These are phyloP conservation scores for Glaucomys volans DNA, from an alignment of 2,113 vertebrate genomes.

Conservation along the genomic window DNA sequence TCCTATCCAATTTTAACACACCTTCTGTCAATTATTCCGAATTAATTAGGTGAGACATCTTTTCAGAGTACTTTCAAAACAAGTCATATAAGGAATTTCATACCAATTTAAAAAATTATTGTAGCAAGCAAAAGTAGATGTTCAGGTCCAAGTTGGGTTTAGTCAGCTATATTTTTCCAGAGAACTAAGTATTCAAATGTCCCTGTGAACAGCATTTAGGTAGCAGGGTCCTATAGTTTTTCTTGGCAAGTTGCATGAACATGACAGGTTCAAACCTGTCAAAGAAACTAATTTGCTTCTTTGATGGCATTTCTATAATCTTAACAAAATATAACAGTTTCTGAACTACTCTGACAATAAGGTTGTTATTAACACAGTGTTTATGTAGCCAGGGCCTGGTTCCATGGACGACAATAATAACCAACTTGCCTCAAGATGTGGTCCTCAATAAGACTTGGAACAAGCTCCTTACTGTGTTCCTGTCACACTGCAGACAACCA, in stretches of 20 bases:
- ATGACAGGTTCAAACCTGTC: constrained; percentile 1
- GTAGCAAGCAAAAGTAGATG: constrained; percentile 40
- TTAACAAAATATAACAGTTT: constrained; percentile 39
- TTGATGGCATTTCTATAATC: constrained; percentile 44
- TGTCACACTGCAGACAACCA: neutral
- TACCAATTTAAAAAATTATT: constrained; percentile 28
- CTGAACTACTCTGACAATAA: constrained; percentile 48
- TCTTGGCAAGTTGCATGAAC: constrained; percentile 36
- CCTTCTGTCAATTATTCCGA: constrained; percentile 41
- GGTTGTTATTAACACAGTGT: neutral
- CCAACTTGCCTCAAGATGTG: neutral
- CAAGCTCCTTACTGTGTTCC: neutral
- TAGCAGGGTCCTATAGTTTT: neutral
- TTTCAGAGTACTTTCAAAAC: constrained; percentile 16
- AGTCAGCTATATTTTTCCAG: neutral
- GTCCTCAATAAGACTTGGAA: neutral
- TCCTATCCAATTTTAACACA: constrained; percentile 34
- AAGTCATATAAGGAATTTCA: neutral
- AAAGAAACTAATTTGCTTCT: constrained; percentile 7
- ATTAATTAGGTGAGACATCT: constrained; percentile 36
- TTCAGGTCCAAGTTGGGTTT: neutral
- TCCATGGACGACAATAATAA: neutral
- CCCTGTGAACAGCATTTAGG: neutral
- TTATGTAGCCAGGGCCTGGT: neutral
- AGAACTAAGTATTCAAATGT: neutral